Evolutionary conservation across 2,797 vertebrate genomes (phyloP).

Genomic region (Numenius phaeopus): DNA sequence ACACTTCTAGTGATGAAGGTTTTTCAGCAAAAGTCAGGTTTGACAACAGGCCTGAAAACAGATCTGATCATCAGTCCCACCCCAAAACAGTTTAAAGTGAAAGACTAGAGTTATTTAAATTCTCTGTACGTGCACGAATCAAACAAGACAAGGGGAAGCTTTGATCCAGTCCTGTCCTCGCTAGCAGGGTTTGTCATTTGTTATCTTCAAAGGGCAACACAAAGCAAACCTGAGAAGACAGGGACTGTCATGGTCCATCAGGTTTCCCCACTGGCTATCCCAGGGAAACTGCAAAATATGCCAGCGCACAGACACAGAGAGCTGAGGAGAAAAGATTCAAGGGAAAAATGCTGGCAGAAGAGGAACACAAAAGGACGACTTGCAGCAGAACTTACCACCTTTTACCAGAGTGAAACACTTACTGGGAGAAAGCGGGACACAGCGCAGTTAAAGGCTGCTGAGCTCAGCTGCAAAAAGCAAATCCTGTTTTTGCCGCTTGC

Average conservation of each 20-base stretch:
- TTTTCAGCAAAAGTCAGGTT: constrained; percentile 13
- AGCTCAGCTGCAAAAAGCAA: not conserved
- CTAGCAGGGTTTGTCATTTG: not conserved
- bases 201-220: not conserved
- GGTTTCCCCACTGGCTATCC: not conserved
- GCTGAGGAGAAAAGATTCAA: not conserved
- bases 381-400: not conserved
- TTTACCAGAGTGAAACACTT: not conserved
- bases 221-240: not conserved
- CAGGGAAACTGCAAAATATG: not conserved
- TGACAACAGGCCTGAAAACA: constrained; percentile 36
- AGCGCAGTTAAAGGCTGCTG: accelerated
- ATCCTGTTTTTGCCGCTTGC: not conserved
- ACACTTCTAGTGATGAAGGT: not conserved
- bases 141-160: not conserved
- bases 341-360: not conserved
- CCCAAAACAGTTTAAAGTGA: not conserved
- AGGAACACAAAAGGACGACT: not conserved
- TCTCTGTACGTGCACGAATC: not conserved
- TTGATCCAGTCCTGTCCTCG: not conserved
- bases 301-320: not conserved
- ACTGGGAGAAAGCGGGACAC: not conserved
- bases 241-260: not conserved
- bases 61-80: constrained; percentile 35
- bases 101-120: not conserved